These are phyloP conservation scores for Mayetiola destructor DNA, from an alignment of 2,888 invertebrate species.

Conservation along the genomic window DNA sequence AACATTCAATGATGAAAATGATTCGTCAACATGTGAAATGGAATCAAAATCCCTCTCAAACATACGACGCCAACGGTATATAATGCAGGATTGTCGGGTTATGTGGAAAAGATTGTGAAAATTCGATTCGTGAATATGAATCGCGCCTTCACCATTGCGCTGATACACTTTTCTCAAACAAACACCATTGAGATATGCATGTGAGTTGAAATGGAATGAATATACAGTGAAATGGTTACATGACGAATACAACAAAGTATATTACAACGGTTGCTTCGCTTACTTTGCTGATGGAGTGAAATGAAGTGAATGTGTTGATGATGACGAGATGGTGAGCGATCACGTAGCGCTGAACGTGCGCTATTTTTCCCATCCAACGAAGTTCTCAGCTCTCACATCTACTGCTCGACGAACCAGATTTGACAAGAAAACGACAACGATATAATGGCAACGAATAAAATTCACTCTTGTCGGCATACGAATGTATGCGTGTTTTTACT, in stretches of 20 bases:
- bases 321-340: slow-evolving; percentile 12
- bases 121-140: slow-evolving; percentile 6
- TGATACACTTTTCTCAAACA: slow-evolving; percentile 8
- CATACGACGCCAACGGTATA: too few relatives aligned
- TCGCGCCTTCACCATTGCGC: neutral
- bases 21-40: slow-evolving; percentile 2
- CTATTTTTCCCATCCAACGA: neutral
- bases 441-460: slow-evolving; percentile 9
- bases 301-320: slow-evolving; percentile 12
- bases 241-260: neutral
- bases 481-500: neutral
- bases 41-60: too few relatives aligned
- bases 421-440: slow-evolving; percentile 5
- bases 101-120: slow-evolving; percentile 12
- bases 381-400: neutral
- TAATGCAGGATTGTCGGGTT: too few relatives aligned
- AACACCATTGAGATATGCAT: too few relatives aligned
- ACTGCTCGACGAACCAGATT: slow-evolving; percentile 6
- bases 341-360: slow-evolving; percentile 6
- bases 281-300: neutral
- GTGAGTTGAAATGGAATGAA: slow-evolving; percentile 3
- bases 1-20: slow-evolving; percentile 4
- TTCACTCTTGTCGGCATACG: neutral
- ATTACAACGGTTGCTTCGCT: neutral
- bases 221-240: too few relatives aligned